A percentile compares a stretch with the other conserved stretches of the same genome.
Evolutionary conservation across 2,888 invertebrate species (phyloP).

Genomic region (Andrena minutula): DNA sequence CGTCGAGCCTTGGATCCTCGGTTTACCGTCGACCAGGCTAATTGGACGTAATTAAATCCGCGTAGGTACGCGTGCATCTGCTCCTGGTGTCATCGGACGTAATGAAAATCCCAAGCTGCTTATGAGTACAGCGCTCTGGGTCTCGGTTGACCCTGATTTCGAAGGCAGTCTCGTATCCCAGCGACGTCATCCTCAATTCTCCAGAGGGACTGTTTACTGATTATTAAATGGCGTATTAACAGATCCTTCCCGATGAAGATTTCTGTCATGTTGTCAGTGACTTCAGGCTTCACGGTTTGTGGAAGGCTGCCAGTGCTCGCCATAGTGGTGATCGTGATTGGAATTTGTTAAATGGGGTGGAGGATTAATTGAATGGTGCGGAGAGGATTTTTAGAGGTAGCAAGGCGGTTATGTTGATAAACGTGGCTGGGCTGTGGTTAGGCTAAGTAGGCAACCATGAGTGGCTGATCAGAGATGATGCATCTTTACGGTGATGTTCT

Average conservation of each 20-base stretch:
- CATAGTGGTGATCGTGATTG: background rate
- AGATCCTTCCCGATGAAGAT: background rate
- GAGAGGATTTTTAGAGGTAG: background rate
- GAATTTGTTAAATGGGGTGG: background rate
- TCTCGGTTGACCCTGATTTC: conserved; percentile 63
- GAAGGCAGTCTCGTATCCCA: background rate
- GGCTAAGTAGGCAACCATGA: background rate
- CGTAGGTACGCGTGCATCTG: conserved; percentile 69
- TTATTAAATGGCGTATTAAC: background rate
- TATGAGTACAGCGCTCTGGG: conserved; percentile 46
- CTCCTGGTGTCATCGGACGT: conserved; percentile 63
- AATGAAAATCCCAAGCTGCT: conserved; percentile 68
- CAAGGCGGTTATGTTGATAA: background rate
- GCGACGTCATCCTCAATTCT: background rate
- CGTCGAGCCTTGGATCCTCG: conserved; percentile 56
- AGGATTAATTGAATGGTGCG: background rate
- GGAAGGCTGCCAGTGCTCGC: background rate
- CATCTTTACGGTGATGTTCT: too few relatives aligned
- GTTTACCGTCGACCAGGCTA: conserved; percentile 72
- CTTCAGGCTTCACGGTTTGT: too few relatives aligned
- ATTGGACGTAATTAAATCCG: conserved; percentile 81
- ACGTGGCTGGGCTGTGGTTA: background rate
- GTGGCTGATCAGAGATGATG: background rate
- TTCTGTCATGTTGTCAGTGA: background rate
- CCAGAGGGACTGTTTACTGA: background rate